Base-by-base conservation (phyloP, 92 coral and sea anemone species). In the Zoanthus sansibaricus region DNA sequence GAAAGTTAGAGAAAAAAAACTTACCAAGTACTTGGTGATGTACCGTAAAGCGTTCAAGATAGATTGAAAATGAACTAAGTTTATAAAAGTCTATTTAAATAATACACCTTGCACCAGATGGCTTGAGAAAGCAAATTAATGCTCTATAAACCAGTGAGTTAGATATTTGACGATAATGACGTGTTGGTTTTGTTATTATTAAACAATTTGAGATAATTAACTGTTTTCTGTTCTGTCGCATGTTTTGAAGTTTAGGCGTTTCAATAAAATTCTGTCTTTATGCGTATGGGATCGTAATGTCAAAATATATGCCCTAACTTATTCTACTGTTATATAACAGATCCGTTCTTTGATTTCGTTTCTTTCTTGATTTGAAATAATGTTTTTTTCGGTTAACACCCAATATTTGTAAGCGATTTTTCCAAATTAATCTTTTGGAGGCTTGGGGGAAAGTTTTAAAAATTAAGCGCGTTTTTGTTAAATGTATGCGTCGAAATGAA, bases 151-250 rank as follows among this genome's bases (percentile, higher is more conserved):
- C 90, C 86, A 90, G 78, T 84, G 78, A 89, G 71, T 77, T 76
- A 83, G 94, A 94, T 92, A 87, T 89, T 58, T 68, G 47, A 47
- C 82, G 95, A 94, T 94, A 90, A 92, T 83, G 84, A 84, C 88
- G 89, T 78, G 83, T 78, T 89, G 93, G 92, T 87, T 86, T 90
- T 85, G 90, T 93, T 94, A 77, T 90, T 92, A 90, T 94, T 92
- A 88, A 90, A 87, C 92, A 86, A 86, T 90, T 80, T 88, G 78
- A 83, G 84, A 90, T 87, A 90, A 94, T 90, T 90, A 90, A 76
- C 93, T 30, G 78, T 78, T 79, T 55, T 49, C 49, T 78, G 72
- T 86, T 85, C 83, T 64, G 85, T 66, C 85, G 85, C 85, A 66
- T 66, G 75, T 80, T 68, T 66, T 66, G 85, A 80, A 80, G 85